Conservation (phyloP, 2,888 invertebrate species). For the Serripes groenlandicus region DNA sequence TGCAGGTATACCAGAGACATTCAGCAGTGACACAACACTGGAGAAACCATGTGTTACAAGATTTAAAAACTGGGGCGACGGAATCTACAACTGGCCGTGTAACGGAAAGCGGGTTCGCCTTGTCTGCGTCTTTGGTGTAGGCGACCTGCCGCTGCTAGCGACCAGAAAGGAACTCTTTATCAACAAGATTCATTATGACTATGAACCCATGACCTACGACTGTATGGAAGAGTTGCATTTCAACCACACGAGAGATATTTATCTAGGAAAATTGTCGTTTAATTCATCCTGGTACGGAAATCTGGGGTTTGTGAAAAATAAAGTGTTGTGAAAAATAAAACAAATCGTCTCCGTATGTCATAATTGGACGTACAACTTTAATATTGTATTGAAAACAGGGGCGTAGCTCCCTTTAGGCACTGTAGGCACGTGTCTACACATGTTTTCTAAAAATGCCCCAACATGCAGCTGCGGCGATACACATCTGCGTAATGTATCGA, state of each 20-base stretch:
- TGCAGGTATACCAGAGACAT: not conserved
- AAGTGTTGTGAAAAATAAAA: no score
- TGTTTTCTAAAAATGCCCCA: no score
- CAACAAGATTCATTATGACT: constrained; percentile 83
- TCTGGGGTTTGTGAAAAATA: constrained; percentile 9
- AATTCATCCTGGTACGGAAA: not conserved
- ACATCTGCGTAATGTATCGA: no score
- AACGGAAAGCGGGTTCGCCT: constrained; percentile 78
- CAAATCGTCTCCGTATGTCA: no score
- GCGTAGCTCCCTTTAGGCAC: no score
- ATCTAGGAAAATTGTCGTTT: not conserved
- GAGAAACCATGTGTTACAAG: constrained; percentile 77
- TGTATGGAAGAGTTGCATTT: constrained; percentile 12
- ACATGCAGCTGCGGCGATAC: no score
- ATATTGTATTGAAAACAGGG: no score
- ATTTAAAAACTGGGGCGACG: constrained; percentile 81
- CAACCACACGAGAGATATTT: not conserved
- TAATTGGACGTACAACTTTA: no score
- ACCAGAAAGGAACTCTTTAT: constrained; percentile 81
- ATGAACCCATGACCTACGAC: constrained; percentile 60
- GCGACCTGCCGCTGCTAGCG: constrained; percentile 79
- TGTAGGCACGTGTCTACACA: no score
- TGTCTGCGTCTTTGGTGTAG: constrained; percentile 83
- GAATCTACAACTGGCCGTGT: constrained; percentile 59
- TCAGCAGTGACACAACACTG: not conserved